These are phyloP conservation scores for Tauraco hartlaubi DNA, from an alignment of 2,797 vertebrate genomes.

Conservation along the genomic window DNA sequence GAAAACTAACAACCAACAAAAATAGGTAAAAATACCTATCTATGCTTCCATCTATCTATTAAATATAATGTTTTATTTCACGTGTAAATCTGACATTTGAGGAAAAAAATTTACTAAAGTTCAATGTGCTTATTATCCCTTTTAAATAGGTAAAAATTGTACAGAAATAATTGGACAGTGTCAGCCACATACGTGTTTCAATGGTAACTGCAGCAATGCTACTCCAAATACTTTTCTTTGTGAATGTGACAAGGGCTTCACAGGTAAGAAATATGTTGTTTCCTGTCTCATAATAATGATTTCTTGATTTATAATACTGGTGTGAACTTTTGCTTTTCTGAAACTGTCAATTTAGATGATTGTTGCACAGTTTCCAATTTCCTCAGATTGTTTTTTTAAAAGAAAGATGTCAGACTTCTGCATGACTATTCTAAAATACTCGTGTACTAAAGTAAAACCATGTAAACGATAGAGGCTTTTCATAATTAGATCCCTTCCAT, in stretches of 20 bases:
- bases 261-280: slow-evolving; percentile 56
- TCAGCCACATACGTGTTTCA: slow-evolving; percentile 75
- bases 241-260: slow-evolving; percentile 66
- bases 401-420: background rate
- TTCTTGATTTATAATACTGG: background rate
- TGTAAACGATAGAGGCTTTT: background rate
- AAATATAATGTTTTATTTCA: background rate
- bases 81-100: background rate
- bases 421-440: background rate
- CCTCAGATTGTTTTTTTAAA: background rate
- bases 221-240: slow-evolving; percentile 81
- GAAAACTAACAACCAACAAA: background rate
- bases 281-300: background rate
- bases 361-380: background rate
- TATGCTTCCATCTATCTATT: background rate
- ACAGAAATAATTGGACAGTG: slow-evolving; percentile 85
- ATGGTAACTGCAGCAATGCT: slow-evolving; percentile 78
- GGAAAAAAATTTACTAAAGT: background rate
- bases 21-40: background rate
- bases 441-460: background rate
- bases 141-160: slow-evolving; percentile 83
- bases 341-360: background rate
- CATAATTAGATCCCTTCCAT: background rate
- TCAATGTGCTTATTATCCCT: background rate
- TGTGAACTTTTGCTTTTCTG: background rate